Percentiles rank a stretch among this genome's conserved stretches.
These are phyloP conservation scores for Echeneis naucrates DNA, from an alignment of 2,797 vertebrate species.

Conservation along the genomic window DNA sequence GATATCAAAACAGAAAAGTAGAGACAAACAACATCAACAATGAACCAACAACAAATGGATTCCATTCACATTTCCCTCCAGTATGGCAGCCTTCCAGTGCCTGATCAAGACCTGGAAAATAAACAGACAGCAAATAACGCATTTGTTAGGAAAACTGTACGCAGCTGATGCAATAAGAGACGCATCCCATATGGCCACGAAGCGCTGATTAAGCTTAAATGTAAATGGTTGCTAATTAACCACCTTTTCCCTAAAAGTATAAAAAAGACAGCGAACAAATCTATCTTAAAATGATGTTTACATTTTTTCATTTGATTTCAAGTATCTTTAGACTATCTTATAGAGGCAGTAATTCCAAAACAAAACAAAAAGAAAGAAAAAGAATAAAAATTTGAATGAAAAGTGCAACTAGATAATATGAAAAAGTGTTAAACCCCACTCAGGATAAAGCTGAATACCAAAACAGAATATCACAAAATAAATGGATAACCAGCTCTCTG, in stretches of 20 bases:
- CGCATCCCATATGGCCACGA: background rate
- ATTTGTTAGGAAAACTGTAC: constrained; percentile 13
- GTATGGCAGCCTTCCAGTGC: constrained; percentile 53
- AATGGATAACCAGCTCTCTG: too few relatives aligned
- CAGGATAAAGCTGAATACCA: background rate
- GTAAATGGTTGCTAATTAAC: background rate
- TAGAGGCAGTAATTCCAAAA: too few relatives aligned
- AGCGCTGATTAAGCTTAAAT: background rate
- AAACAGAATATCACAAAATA: background rate
- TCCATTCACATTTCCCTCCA: constrained; percentile 82
- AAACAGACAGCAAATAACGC: constrained; percentile 48
- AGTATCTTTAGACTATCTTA: background rate
- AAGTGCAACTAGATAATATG: too few relatives aligned
- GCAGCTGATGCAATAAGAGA: background rate
- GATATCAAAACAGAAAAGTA: constrained; percentile 57
- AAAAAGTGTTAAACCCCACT: too few relatives aligned
- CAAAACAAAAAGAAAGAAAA: too few relatives aligned
- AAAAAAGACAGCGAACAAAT: too few relatives aligned
- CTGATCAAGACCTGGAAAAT: constrained; percentile 82
- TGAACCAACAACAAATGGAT: constrained; percentile 67
- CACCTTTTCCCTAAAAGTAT: background rate
- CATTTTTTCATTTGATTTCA: background rate
- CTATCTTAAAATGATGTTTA: background rate
- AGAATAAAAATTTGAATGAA: too few relatives aligned
- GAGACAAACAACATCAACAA: constrained; percentile 61